A percentile compares a stretch with the other conserved stretches of the same genome.
Conservation (phyloP, 2,797 vertebrate genomes). For the Dromococcyx pavoninus region DNA sequence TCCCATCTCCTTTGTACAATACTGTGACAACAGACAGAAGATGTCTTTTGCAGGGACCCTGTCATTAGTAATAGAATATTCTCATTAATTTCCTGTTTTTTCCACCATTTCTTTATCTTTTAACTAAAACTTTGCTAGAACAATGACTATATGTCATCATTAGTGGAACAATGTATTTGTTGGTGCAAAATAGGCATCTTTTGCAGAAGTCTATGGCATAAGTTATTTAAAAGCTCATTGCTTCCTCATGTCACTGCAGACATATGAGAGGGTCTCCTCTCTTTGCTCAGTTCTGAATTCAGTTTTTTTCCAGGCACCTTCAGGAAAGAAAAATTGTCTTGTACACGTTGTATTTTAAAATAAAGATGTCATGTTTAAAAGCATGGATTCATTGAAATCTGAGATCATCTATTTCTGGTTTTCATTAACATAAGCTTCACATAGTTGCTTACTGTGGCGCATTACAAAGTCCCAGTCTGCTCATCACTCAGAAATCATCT, state of each 20-base stretch:
- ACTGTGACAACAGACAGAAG: constrained; percentile 11
- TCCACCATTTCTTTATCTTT: not conserved
- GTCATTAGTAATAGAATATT: not conserved
- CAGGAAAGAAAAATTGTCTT: not conserved
- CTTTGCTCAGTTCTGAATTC: not conserved
- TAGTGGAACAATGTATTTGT: not conserved
- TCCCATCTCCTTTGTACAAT: constrained; percentile 12
- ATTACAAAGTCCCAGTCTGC: not conserved
- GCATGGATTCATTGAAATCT: not conserved
- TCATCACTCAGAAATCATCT: not conserved
- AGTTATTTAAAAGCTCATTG: not conserved
- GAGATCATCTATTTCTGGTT: not conserved
- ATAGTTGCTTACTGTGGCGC: not conserved
- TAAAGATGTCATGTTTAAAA: constrained; percentile 20
- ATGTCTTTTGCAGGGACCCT: not conserved
- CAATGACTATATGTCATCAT: not conserved
- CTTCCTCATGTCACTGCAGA: not conserved
- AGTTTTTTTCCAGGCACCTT: not conserved
- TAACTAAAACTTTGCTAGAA: not conserved
- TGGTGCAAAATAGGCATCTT: not conserved
- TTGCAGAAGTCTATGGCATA: not conserved
- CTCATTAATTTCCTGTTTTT: not conserved
- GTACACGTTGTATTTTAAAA: not conserved
- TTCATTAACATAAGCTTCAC: not conserved
- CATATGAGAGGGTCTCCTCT: not conserved